A percentile compares a stretch with the other conserved stretches of the same genome.
Evolutionary conservation across 1,140 invertebrate genomes (phyloP).

Genomic region (Dreissena polymorpha): DNA sequence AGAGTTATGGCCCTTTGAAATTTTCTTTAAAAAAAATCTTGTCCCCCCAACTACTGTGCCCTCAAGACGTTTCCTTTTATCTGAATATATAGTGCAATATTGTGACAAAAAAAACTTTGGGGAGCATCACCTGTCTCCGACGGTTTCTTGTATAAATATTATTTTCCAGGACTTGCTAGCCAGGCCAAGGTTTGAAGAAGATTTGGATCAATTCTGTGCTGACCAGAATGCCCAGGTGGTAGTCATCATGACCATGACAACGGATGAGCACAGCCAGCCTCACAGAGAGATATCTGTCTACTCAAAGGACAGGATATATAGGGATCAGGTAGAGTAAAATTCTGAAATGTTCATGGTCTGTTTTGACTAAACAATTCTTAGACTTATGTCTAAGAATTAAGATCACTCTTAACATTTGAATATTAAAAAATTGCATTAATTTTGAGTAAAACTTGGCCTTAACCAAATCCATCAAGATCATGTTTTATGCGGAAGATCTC

Average conservation of each 20-base stretch:
- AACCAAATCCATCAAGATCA: too few relatives aligned
- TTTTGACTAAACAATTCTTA: too few relatives aligned
- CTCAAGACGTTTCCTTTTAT: too few relatives aligned
- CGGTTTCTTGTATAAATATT: too few relatives aligned
- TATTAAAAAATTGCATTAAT: neutral
- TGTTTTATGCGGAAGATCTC: too few relatives aligned
- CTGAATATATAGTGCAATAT: too few relatives aligned
- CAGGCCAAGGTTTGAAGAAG: slow-evolving; percentile 47
- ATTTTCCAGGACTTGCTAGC: slow-evolving; percentile 61
- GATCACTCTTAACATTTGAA: neutral
- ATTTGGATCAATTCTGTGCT: slow-evolving; percentile 58
- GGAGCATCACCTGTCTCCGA: too few relatives aligned
- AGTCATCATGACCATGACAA: slow-evolving; percentile 66
- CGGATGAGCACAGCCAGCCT: slow-evolving; percentile 6
- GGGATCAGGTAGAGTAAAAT: slow-evolving; percentile 58
- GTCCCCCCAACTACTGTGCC: too few relatives aligned
- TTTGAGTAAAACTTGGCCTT: too few relatives aligned
- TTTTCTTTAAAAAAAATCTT: too few relatives aligned
- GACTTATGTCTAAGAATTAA: neutral
- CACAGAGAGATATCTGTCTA: slow-evolving; percentile 61
- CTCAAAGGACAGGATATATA: slow-evolving; percentile 57
- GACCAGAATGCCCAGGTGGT: slow-evolving; percentile 58
- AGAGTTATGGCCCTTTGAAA: too few relatives aligned
- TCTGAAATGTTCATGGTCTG: neutral
- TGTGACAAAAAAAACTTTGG: too few relatives aligned